Evolutionary conservation across 2,113 vertebrate species (phyloP), one percentile per base, ranked within the genome.

Genomic region (Megalops atlanticus): DNA sequence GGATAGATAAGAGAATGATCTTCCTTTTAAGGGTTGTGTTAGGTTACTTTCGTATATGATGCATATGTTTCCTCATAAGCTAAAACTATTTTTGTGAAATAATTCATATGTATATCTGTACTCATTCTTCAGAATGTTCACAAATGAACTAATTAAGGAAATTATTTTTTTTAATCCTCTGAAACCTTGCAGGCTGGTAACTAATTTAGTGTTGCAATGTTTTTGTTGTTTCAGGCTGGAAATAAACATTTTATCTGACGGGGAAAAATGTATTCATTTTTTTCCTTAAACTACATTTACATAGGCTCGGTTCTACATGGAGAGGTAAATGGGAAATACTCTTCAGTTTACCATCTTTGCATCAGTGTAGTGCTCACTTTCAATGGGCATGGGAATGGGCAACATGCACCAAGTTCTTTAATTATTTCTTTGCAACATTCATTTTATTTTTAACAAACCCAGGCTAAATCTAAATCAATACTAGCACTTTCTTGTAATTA

Each of bases 161-260:
- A 79, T 82, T 83, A 45, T 80, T 58, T 84, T 43, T 68, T 54
- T 79, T 75, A 77, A 71, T 79, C 6, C 14, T n/a, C n/a, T n/a
- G n/a, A 86, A 86, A 27, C 18, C 78, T 75, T 86, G 33, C 81
- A 84, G 41, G 58, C 69, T 41, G 31, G 76, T 81, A 84, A 83
- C 79, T 83, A 78, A 80, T 83, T 89, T 54, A 84, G 74, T 84
- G 75, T 83, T 39, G 70, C 58, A 64, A n/a, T 86, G 31, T 86
- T 84, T 84, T 86, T 76, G 83, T 86, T 74, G 78, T 76, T 79
- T 81, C 81, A 82, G 77, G 86, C 82, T 84, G 83, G 74, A 81
- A 79, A 83, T 83, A 87, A 85, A 79, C 83, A 82, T 79, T 82
- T 83, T 74, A n/a, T n/a, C n/a, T n/a, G n/a, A n/a, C n/a, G n/a